phyloP scores from a whole-genome alignment of 2,888 invertebrate species.

The Syrphus vitripennis region DNA sequence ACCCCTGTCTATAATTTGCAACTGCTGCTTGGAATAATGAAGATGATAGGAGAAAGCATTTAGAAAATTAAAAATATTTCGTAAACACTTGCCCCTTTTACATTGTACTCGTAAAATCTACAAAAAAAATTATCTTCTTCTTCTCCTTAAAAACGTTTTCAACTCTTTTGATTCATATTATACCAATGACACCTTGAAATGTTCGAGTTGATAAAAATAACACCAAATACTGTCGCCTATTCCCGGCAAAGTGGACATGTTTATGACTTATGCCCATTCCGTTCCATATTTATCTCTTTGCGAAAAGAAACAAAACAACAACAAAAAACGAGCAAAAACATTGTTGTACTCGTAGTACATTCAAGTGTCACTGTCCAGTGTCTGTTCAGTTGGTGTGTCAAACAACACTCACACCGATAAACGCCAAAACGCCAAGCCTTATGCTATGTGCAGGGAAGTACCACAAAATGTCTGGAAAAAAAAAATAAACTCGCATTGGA shows the following conservation, averaged over 20 bases:
- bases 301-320: conserved; percentile 15
- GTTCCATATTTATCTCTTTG: conserved; percentile 65
- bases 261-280: conserved; percentile 69
- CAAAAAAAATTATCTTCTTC: not conserved
- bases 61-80: too few relatives aligned
- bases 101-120: too few relatives aligned
- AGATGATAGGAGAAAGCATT: too few relatives aligned
- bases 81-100: too few relatives aligned
- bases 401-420: conserved; percentile 17
- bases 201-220: conserved; percentile 57
- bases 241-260: conserved; percentile 59
- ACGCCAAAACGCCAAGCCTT: conserved; percentile 19
- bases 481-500: conserved; percentile 42
- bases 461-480: conserved; percentile 28
- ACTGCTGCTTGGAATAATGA: too few relatives aligned
- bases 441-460: not conserved
- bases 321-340: not conserved
- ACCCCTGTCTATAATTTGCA: too few relatives aligned
- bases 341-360: conserved; percentile 60
- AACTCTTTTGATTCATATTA: not conserved
- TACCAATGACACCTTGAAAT: conserved; percentile 40
- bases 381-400: conserved; percentile 36
- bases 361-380: conserved; percentile 60
- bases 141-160: not conserved
- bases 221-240: conserved; percentile 53